Base-by-base conservation (phyloP, 2,797 vertebrate genomes). In the Podarcis lilfordi region DNA sequence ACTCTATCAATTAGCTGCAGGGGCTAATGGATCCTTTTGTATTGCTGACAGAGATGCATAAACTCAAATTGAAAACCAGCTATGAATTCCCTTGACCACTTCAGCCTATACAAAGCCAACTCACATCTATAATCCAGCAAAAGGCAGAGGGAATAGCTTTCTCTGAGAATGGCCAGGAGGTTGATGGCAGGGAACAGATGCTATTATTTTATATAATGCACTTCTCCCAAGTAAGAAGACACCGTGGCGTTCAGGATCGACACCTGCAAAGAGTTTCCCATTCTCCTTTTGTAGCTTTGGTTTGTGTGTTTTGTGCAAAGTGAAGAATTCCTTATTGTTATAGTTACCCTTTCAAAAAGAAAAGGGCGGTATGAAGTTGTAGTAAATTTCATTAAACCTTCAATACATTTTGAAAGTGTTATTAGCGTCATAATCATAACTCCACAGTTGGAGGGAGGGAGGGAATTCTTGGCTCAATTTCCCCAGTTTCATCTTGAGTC, bases 261-360 rank as follows among this genome's bases (percentile, higher is more conserved):
- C 76, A 2, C 23, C 27, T 85, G 87, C 23, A 75, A 90, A 94
- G 1, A 86, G 80, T 7, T 19, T 78, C 86, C 61, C n/a, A 45
- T 17, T 2, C 66, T 23, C 9, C 92, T 92, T 87, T 59, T 91
- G 84, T 84, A 27, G 84, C 88, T 94, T 94, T 91, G 87, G 64
- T 37, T 81, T 59, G 85, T 82, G 11, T 9, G 21, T 17, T 32
- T 55, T 15, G 19, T 92, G 66, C 69, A 43, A 93, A 75, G 5
- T 71, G 29, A 92, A 87, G 25, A 92, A 90, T 89, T 94, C 37
- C 92, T 88, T 55, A 92, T 86, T 71, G 78, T 91, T 92, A 79
- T 68, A 77, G 80, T 88, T 86, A 77, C 74, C 37, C 2, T 89
- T 87, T 80, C 82, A 45, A 35, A 94, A 89, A 76, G 69, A 74